Base-by-base conservation (phyloP, 2,888 invertebrate genomes). In the Dasysyrphus tricinctus region DNA sequence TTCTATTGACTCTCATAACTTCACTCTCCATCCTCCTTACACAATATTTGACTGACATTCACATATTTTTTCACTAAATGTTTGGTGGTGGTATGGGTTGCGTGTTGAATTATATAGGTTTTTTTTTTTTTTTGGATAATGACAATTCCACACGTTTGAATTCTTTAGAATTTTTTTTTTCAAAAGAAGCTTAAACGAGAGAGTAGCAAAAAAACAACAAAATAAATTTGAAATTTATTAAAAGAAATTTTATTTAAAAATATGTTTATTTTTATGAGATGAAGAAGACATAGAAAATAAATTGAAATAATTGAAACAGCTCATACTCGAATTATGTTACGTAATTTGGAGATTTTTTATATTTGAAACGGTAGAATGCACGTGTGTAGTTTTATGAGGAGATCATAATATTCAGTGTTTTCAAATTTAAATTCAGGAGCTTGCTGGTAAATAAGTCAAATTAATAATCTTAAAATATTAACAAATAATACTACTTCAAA, bases 41-140 rank as follows among this genome's bases (percentile, higher is more conserved):
- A 65, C 24, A 24, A 24, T 24, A 24, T 24, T 47, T 77, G n/a
- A n/a, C 47, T 80, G 84, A 85, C 73, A 77, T 19, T 67, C 67
- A 67, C 12, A 37, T 5, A 39, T n/a, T 56, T 76, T 42, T 29
- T 54, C 12, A 32, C 69, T 54, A 42, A 51, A 69, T 39, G 37
- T 24, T 69, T 39, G 70, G 75, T 80, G 80, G 80, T 80, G 85
- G 80, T 85, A 34, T 49, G 19, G 69, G 69, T 78, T 19, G 65
- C n/a, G 63, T 44, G 56, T 69, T 74, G 61, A 79, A 79, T 59
- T 24, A 76, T 34, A 8, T 39, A 24, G 72, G 51, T 69, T 7
- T 72, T n/a, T n/a, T n/a, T n/a, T n/a, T n/a, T n/a, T n/a, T n/a
- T 59, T 44, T 63, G 67, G 77, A 85, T 84, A 84, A 76, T 80